phyloP scores from a whole-genome alignment of 2,888 invertebrate genomes.

The Stratiomys singularior region DNA sequence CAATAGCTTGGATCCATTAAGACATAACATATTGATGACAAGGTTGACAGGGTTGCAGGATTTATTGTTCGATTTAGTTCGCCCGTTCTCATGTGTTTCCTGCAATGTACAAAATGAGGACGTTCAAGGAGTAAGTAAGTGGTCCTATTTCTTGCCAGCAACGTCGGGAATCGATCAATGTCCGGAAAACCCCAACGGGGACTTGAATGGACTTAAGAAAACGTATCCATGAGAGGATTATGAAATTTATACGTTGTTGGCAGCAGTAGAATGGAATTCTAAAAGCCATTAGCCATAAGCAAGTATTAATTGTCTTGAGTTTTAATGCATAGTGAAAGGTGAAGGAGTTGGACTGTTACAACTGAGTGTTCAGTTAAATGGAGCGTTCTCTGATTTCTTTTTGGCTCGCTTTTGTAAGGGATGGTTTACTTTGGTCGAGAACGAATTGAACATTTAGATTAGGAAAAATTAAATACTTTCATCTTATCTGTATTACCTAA shows the following conservation, averaged over 20 bases:
- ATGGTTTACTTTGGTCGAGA: too few relatives aligned
- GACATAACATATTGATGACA: slow-evolving; percentile 37
- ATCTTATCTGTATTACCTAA: too few relatives aligned
- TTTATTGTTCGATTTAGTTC: slow-evolving; percentile 10
- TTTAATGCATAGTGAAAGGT: slow-evolving; percentile 12
- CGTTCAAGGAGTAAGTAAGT: not conserved
- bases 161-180: slow-evolving; percentile 36
- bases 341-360: not conserved
- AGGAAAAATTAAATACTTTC: too few relatives aligned
- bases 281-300: not conserved
- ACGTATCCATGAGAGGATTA: not conserved
- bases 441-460: too few relatives aligned
- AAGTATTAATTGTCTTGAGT: slow-evolving; percentile 25
- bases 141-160: not conserved
- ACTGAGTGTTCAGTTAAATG: not conserved
- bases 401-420: not conserved
- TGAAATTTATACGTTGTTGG: slow-evolving; percentile 21
- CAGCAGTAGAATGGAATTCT: not conserved
- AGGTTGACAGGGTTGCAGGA: slow-evolving; percentile 40
- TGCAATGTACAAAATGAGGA: not conserved
- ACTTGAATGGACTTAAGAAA: slow-evolving; percentile 28
- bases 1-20: slow-evolving; percentile 30
- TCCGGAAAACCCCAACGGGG: slow-evolving; percentile 10
- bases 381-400: not conserved
- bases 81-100: not conserved